Conservation (phyloP, 2,888 invertebrate genomes). For the Euplagia quadripunctaria region DNA sequence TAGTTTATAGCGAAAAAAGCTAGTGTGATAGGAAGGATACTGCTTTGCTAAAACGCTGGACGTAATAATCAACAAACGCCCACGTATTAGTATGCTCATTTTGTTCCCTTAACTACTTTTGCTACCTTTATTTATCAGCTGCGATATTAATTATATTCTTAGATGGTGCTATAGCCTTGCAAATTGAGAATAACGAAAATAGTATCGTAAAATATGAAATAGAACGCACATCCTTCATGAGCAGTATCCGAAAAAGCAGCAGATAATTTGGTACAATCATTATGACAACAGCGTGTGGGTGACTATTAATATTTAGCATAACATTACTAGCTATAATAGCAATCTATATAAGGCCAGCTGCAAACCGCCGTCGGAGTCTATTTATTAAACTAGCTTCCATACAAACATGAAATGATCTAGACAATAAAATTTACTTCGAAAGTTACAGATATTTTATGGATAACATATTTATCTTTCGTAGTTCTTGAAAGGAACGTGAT, state of each 20-base stretch:
- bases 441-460: constrained; percentile 40
- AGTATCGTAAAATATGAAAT: constrained; percentile 19
- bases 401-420: constrained; percentile 15
- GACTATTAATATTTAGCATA: constrained; percentile 39
- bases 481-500: constrained; percentile 49
- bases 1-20: no score
- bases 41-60: no score
- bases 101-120: no score
- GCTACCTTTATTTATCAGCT: constrained; percentile 28
- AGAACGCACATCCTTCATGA: constrained; percentile 35
- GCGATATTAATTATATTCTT: constrained; percentile 30
- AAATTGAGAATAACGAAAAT: constrained; percentile 40
- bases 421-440: constrained; percentile 19
- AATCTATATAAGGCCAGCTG: constrained; percentile 41
- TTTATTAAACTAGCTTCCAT: constrained; percentile 12
- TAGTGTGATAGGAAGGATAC: no score
- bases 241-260: constrained; percentile 27
- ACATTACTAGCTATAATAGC: constrained; percentile 36
- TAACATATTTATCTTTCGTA: constrained; percentile 54
- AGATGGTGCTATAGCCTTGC: constrained; percentile 39
- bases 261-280: constrained; percentile 39
- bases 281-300: constrained; percentile 40
- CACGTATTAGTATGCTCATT: no score
- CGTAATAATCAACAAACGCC: no score
- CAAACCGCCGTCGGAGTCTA: constrained; percentile 29